Percentiles rank a stretch among this genome's conserved stretches.
Evolutionary conservation across 1,140 invertebrate species (phyloP).

Genomic region (Melanaphis sacchari): DNA sequence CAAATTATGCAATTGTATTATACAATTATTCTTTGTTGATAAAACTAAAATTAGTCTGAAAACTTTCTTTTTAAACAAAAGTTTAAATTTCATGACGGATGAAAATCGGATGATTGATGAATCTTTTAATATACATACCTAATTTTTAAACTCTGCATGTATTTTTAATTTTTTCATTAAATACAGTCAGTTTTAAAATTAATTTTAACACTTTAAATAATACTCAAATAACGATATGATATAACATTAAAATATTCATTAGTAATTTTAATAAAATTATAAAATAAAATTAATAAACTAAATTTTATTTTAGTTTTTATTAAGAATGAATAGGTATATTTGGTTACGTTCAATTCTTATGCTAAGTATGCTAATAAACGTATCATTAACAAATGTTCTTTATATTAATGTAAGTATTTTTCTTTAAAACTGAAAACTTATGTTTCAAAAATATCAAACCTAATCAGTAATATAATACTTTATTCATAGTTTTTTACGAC

Average conservation of each 20-base stretch:
- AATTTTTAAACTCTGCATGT: neutral
- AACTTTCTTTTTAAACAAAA: slow-evolving; percentile 16
- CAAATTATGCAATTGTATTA: neutral
- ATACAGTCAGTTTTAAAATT: neutral
- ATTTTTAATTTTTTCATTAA: neutral
- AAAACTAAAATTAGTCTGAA: neutral
- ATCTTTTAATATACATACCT: neutral
- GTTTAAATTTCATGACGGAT: neutral
- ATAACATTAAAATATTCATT: neutral
- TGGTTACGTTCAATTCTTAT: neutral
- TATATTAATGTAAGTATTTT: too few species aligned
- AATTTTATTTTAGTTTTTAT: neutral
- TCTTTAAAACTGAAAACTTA: too few species aligned
- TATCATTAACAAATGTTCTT: too few species aligned
- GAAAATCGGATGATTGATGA: neutral
- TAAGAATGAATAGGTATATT: neutral
- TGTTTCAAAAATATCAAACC: too few species aligned
- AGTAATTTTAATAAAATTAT: neutral
- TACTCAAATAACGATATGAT: neutral
- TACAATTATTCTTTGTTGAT: neutral
- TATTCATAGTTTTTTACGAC: too few species aligned
- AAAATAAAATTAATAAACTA: neutral
- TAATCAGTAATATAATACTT: too few species aligned
- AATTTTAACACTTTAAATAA: neutral
- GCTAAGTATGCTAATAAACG: too few species aligned